phyloP scores from a whole-genome alignment of 2,797 vertebrate genomes.

The Siniperca scherzeri region DNA sequence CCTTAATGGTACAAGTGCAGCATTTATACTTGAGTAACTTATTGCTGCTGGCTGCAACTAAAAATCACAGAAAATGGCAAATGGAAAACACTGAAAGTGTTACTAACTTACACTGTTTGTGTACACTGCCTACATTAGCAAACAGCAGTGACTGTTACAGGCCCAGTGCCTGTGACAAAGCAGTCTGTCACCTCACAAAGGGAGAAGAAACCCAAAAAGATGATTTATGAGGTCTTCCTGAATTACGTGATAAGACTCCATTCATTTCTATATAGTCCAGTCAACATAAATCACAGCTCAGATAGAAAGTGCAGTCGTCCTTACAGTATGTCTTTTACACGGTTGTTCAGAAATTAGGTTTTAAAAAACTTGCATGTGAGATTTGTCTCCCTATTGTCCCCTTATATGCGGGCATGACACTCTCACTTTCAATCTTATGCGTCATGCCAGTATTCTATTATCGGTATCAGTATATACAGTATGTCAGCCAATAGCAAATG shows the following conservation, averaged over 20 bases:
- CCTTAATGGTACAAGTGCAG: not conserved
- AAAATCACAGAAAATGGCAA: not conserved
- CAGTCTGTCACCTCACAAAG: not conserved
- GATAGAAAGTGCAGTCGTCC: not conserved
- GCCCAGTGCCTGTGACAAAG: constrained; percentile 4
- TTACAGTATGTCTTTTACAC: not conserved
- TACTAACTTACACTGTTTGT: not conserved
- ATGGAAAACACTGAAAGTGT: not conserved
- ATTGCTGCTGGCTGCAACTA: not conserved
- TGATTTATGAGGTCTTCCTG: not conserved
- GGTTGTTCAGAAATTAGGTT: not conserved
- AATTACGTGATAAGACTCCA: not conserved
- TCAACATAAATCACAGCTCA: not conserved
- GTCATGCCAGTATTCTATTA: not conserved
- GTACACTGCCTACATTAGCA: constrained; percentile 3
- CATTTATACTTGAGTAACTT: constrained; percentile 2
- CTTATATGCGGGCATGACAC: not conserved
- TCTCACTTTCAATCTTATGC: not conserved
- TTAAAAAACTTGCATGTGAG: not conserved
- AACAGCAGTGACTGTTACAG: not conserved
- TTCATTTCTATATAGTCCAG: not conserved
- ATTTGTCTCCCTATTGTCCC: not conserved
- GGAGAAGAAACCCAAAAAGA: not conserved
- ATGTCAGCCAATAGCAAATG: not conserved
- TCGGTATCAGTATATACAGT: not conserved